Conservation (phyloP, 2,113 vertebrate genomes). For the Corythoichthys intestinalis region DNA sequence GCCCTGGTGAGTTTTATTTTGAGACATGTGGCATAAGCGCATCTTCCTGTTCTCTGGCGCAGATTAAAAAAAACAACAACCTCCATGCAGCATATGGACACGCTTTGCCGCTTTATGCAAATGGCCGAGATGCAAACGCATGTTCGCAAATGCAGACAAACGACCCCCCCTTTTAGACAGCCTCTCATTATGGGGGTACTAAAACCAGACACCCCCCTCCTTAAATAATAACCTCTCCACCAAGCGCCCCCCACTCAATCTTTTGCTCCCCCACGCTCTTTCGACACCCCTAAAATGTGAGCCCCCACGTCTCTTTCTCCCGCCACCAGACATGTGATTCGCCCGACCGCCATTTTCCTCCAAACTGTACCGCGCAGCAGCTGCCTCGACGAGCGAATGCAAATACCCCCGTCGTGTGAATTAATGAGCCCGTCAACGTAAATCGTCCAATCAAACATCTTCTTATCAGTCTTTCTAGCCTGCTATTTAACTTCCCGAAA, state of each 20-base stretch:
- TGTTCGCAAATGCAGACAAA: conserved; percentile 66
- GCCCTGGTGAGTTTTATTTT: conserved; percentile 39
- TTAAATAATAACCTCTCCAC: conserved; percentile 64
- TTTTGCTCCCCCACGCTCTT: conserved; percentile 53
- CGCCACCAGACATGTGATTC: conserved; percentile 58
- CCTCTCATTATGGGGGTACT: conserved; percentile 63
- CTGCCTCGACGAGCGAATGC: conserved; percentile 60
- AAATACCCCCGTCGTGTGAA: conserved; percentile 50
- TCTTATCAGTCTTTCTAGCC: neutral
- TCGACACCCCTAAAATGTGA: conserved; percentile 48
- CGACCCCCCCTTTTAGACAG: conserved; percentile 36
- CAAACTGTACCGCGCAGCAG: conserved; percentile 63
- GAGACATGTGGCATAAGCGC: conserved; percentile 22
- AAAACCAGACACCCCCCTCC: conserved; percentile 52
- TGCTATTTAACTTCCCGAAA: neutral
- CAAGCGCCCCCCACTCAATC: conserved; percentile 40
- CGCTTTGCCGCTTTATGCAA: conserved; percentile 63
- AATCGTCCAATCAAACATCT: conserved; percentile 15
- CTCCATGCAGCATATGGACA: conserved; percentile 60
- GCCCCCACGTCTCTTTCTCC: conserved; percentile 8
- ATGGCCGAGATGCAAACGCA: conserved; percentile 62
- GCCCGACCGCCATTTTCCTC: conserved; percentile 71
- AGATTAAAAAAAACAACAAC: neutral
- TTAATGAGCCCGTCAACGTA: conserved; percentile 25
- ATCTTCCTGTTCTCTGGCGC: conserved; percentile 3